A percentile compares a stretch with the other conserved stretches of the same genome.
Conservation (phyloP, 2,888 invertebrate genomes). For the Agrochola litura region DNA sequence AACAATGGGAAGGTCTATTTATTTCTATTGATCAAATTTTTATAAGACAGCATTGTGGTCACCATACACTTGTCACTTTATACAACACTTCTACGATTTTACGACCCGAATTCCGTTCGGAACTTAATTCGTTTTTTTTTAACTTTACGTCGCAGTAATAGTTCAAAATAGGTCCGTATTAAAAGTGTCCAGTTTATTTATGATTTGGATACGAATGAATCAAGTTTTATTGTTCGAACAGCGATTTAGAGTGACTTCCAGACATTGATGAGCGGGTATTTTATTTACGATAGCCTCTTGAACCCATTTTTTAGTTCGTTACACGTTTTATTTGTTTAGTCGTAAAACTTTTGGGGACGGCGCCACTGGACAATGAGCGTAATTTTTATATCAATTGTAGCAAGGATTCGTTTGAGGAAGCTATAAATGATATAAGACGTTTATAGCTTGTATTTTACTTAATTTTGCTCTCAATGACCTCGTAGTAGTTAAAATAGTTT, state of each 20-base stretch:
- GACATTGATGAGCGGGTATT: constrained; percentile 80
- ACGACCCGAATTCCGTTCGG: constrained; percentile 76
- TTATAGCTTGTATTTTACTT: constrained; percentile 46
- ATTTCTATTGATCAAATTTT: background rate
- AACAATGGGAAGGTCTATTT: background rate
- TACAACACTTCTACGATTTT: constrained; percentile 74
- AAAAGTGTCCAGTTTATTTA: constrained; percentile 86
- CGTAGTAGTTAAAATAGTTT: constrained; percentile 23
- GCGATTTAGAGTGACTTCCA: constrained; percentile 77
- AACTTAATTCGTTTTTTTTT: constrained; percentile 75
- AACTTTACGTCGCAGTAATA: constrained; percentile 84
- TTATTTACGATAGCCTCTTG: constrained; percentile 83
- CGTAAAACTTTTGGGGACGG: constrained; percentile 70
- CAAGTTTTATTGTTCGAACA: constrained; percentile 83
- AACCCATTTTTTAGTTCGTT: constrained; percentile 83
- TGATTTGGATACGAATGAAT: constrained; percentile 80
- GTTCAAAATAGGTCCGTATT: constrained; percentile 86
- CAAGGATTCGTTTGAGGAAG: constrained; percentile 54
- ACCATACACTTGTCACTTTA: constrained; percentile 72
- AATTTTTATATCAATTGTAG: constrained; percentile 66
- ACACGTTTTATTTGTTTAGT: constrained; percentile 75
- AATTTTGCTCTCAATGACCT: constrained; percentile 51
- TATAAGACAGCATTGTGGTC: constrained; percentile 58
- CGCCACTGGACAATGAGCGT: constrained; percentile 72
- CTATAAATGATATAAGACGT: constrained; percentile 55